A percentile compares a stretch with the other conserved stretches of the same genome.
Conservation (phyloP, 2,113 vertebrate species). For the Meles meles region DNA sequence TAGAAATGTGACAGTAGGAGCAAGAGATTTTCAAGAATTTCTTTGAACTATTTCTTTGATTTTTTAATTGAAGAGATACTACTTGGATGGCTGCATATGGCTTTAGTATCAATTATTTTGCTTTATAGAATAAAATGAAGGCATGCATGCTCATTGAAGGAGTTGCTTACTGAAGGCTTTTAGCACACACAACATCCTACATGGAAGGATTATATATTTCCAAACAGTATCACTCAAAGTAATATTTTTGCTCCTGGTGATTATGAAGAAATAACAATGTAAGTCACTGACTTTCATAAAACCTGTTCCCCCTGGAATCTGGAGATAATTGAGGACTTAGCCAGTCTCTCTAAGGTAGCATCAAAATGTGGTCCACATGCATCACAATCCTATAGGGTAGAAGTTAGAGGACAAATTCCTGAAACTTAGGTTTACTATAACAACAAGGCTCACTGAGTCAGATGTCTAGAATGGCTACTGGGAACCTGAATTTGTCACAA, state of each 20-base stretch:
- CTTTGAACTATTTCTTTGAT: neutral
- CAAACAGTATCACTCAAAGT: neutral
- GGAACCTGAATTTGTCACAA: neutral
- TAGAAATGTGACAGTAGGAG: neutral
- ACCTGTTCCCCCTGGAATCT: neutral
- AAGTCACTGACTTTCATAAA: neutral
- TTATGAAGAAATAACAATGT: neutral
- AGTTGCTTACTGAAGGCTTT: neutral
- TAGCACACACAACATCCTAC: neutral
- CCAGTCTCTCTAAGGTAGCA: neutral
- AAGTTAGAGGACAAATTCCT: neutral
- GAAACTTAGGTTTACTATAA: neutral
- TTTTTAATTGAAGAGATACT: neutral
- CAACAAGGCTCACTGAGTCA: neutral
- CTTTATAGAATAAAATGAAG: neutral
- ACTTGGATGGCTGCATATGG: neutral
- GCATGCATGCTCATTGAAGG: neutral
- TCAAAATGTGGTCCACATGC: neutral
- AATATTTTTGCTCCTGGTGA: neutral
- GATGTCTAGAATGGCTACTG: neutral
- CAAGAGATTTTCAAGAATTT: neutral
- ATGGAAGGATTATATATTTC: neutral
- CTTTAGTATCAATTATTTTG: neutral
- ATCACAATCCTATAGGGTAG: rapidly evolving
- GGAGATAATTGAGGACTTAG: neutral